Percentiles rank a stretch among this genome's conserved stretches.
Evolutionary conservation across 2,888 invertebrate species (phyloP).

Genomic region (Leptinotarsa tumamoca): DNA sequence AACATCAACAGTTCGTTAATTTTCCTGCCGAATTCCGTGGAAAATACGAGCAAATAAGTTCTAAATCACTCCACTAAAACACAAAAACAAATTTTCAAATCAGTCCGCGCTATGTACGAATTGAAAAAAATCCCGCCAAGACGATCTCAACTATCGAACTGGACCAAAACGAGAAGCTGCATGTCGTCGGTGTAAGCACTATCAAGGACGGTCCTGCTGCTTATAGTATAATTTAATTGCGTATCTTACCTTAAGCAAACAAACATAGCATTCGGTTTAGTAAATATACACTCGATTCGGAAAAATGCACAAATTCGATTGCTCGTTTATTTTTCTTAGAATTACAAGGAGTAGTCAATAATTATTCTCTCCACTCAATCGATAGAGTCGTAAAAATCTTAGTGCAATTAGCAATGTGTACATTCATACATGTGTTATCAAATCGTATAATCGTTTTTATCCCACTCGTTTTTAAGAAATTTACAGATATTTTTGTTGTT

Average conservation of each 20-base stretch:
- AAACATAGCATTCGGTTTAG: constrained; percentile 46
- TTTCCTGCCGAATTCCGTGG: background rate
- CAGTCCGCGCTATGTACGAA: background rate
- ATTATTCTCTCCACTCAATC: background rate
- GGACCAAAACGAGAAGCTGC: constrained; percentile 44
- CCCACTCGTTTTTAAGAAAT: too few relatives aligned
- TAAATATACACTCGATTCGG: constrained; percentile 41
- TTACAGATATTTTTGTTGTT: too few relatives aligned
- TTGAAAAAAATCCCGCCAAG: constrained; percentile 18
- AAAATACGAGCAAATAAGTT: background rate
- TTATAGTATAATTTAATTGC: constrained; percentile 47
- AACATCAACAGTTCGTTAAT: background rate
- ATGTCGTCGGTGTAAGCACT: constrained; percentile 35
- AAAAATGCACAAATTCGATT: constrained; percentile 36
- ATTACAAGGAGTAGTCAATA: background rate
- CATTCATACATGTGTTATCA: too few relatives aligned
- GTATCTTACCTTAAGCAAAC: constrained; percentile 49
- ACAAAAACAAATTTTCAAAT: background rate
- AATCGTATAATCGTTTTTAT: too few relatives aligned
- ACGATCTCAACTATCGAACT: constrained; percentile 35
- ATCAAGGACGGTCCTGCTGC: constrained; percentile 50
- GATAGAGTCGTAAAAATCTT: too few relatives aligned
- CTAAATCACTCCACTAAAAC: background rate
- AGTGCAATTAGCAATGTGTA: too few relatives aligned
- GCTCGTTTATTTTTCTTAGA: constrained; percentile 33